Percentiles rank a stretch among this genome's conserved stretches.
Conservation (phyloP, 37 sponge, comb jelly and placozoan species). For the Cliona cf. orientalis region DNA sequence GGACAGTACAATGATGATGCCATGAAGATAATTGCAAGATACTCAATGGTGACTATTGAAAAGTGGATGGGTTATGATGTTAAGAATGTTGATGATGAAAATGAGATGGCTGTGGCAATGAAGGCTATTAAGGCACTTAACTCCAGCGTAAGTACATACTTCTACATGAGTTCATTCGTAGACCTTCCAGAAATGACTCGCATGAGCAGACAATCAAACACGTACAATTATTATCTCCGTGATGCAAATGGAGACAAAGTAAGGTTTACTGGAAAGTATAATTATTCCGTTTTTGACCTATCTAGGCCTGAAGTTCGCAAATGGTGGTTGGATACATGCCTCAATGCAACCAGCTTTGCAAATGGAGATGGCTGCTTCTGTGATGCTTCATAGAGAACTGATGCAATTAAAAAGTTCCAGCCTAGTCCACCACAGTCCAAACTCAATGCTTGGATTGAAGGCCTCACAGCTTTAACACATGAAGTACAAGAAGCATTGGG, state of each 20-base stretch:
- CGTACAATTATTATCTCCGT: conserved; percentile 19
- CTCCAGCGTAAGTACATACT: conserved; percentile 22
- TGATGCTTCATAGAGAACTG: conserved; percentile 40
- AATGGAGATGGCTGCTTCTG: conserved; percentile 60
- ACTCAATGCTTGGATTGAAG: conserved; percentile 30
- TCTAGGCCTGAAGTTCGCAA: conserved; percentile 30
- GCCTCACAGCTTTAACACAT: conserved; percentile 20
- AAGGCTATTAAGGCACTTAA: conserved; percentile 20
- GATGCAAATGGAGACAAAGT: conserved; percentile 15
- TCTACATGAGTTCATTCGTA: conserved; percentile 45
- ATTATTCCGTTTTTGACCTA: conserved; percentile 16
- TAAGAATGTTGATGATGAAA: conserved; percentile 34
- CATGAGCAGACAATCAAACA: conserved; percentile 21
- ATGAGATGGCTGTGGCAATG: conserved; percentile 28
- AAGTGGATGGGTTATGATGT: conserved; percentile 39
- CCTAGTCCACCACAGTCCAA: conserved; percentile 12
- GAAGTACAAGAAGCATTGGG: conserved; percentile 48
- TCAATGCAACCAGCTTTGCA: conserved; percentile 48
- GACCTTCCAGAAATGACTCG: conserved; percentile 37
- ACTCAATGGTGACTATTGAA: conserved; percentile 60
- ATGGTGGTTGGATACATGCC: conserved; percentile 29
- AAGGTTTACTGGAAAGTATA: background rate
- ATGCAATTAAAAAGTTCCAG: background rate
- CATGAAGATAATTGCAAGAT: conserved; percentile 32
- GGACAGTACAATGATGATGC: conserved; percentile 37